Evolutionary conservation across 2,888 invertebrate genomes (phyloP).

Genomic region (Parapristionchus giblindavisi): DNA sequence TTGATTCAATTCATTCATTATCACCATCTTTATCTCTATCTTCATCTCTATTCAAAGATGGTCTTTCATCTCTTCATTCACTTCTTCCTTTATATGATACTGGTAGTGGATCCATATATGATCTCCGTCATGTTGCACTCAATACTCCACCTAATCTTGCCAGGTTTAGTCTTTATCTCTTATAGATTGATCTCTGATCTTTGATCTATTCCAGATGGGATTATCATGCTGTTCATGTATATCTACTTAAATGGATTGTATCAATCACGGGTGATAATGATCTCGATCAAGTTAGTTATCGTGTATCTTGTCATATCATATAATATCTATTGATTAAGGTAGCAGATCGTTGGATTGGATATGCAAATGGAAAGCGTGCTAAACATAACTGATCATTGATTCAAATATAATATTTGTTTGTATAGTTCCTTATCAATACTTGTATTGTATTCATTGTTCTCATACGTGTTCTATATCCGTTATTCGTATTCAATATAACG

Average conservation of each 20-base stretch:
- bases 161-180: slow-evolving; percentile 71
- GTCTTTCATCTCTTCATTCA: slow-evolving; percentile 69
- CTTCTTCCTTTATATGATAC: slow-evolving; percentile 91
- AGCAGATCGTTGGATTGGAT: slow-evolving; percentile 65
- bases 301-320: background rate
- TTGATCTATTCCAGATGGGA: slow-evolving; percentile 78
- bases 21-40: slow-evolving; percentile 13
- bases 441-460: too few relatives aligned
- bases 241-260: slow-evolving; percentile 83
- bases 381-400: slow-evolving; percentile 64
- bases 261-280: slow-evolving; percentile 78
- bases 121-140: slow-evolving; percentile 89
- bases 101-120: slow-evolving; percentile 93
- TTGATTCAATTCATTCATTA: background rate
- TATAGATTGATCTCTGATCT: background rate
- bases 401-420: too few relatives aligned
- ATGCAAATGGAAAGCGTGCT: slow-evolving; percentile 63
- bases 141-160: slow-evolving; percentile 85
- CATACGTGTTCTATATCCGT: too few relatives aligned
- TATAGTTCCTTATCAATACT: too few relatives aligned
- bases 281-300: slow-evolving; percentile 45
- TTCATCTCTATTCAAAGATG: slow-evolving; percentile 48
- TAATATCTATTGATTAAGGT: slow-evolving; percentile 31
- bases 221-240: slow-evolving; percentile 97
- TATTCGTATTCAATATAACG: too few relatives aligned